phyloP scores from a whole-genome alignment of 2,888 invertebrate genomes.

The Chrysolina oricalcia region DNA sequence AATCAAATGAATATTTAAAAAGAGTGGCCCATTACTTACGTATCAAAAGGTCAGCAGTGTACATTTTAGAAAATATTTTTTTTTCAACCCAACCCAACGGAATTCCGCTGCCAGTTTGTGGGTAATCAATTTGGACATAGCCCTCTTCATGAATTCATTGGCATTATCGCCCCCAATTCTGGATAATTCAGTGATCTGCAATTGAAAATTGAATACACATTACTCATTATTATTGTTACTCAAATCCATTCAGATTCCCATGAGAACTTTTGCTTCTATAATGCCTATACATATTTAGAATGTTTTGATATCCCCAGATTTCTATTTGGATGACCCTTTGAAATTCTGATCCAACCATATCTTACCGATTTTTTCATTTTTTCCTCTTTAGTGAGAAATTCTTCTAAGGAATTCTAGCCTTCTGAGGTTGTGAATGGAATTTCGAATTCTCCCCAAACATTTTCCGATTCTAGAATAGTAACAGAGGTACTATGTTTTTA shows the following conservation, averaged over 20 bases:
- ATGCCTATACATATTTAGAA: conserved; percentile 10
- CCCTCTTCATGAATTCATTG: conserved; percentile 27
- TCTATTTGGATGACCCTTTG: conserved; percentile 18
- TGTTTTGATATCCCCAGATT: conserved; percentile 23
- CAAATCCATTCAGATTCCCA: background rate
- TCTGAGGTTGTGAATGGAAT: conserved; percentile 12
- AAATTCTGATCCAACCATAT: conserved; percentile 16
- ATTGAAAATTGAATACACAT: conserved; percentile 18
- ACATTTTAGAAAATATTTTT: conserved; percentile 24
- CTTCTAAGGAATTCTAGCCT: conserved; percentile 25
- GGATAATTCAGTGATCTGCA: conserved; percentile 30
- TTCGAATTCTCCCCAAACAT: conserved; percentile 14
- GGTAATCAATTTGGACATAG: conserved; percentile 23
- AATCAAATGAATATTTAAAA: conserved; percentile 9
- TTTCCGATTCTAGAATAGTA: conserved; percentile 7
- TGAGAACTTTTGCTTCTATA: conserved; percentile 2
- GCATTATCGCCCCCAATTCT: conserved; percentile 23
- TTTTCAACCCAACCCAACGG: conserved; percentile 26
- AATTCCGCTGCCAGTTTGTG: conserved; percentile 27
- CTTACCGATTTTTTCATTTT: conserved; percentile 28
- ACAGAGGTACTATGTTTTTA: conserved; percentile 10
- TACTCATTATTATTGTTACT: conserved; percentile 7
- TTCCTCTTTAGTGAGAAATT: conserved; percentile 21
- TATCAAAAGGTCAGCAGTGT: conserved; percentile 11
- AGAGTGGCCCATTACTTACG: conserved; percentile 19